These are phyloP conservation scores for Ormia ochracea DNA, from an alignment of 2,888 invertebrate genomes.

Conservation along the genomic window DNA sequence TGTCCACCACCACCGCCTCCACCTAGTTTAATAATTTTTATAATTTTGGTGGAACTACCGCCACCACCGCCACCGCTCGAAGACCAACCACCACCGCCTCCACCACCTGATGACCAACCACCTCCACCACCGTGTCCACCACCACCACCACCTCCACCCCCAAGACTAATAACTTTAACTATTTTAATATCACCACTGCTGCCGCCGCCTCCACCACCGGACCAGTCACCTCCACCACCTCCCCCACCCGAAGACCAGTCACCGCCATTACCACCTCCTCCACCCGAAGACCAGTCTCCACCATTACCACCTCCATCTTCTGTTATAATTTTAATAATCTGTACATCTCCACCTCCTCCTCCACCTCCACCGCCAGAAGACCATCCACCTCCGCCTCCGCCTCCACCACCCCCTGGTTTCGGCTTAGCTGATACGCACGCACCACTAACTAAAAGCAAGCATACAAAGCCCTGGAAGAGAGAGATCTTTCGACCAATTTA, in stretches of 20 bases:
- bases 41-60: slow-evolving; percentile 62
- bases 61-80: slow-evolving; percentile 53
- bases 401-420: slow-evolving; percentile 67
- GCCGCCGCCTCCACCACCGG: slow-evolving; percentile 59
- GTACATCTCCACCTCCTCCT: slow-evolving; percentile 65
- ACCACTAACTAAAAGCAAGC: slow-evolving; percentile 72
- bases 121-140: slow-evolving; percentile 62
- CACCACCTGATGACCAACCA: slow-evolving; percentile 63
- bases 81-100: slow-evolving; percentile 64
- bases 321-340: slow-evolving; percentile 64
- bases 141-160: slow-evolving; percentile 64
- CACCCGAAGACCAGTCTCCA: slow-evolving; percentile 56
- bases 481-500: neutral
- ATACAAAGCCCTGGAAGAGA: slow-evolving; percentile 70
- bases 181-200: slow-evolving; percentile 63
- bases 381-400: slow-evolving; percentile 66
- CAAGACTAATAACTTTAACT: slow-evolving; percentile 65
- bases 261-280: slow-evolving; percentile 62
- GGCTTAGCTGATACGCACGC: slow-evolving; percentile 73
- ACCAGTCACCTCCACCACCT: slow-evolving; percentile 63
- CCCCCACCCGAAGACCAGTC: slow-evolving; percentile 61
- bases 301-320: slow-evolving; percentile 64
- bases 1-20: slow-evolving; percentile 66
- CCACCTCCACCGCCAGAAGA: slow-evolving; percentile 62
- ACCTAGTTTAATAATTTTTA: slow-evolving; percentile 65